Percentiles rank a stretch among this genome's conserved stretches.
These are phyloP conservation scores for Paedocypris sp. DNA, from an alignment of 2,113 vertebrate species.

Conservation along the genomic window DNA sequence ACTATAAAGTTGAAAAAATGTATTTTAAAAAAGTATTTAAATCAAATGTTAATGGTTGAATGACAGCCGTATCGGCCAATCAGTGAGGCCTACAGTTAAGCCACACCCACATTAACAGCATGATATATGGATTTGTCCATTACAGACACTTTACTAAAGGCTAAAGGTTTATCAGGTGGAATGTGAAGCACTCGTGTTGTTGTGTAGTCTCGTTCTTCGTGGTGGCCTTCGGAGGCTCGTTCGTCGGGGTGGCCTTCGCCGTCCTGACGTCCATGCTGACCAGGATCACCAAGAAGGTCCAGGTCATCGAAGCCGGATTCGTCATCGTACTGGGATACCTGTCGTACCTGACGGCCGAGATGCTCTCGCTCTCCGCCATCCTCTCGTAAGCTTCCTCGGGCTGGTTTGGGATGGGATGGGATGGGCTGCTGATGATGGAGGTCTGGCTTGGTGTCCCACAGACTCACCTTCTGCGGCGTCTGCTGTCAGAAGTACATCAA, in stretches of 20 bases:
- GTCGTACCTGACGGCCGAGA: constrained; percentile 90
- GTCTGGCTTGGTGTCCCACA: constrained; percentile 35
- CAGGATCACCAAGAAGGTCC: constrained; percentile 81
- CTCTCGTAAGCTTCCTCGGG: constrained; percentile 92
- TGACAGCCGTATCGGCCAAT: too few species aligned
- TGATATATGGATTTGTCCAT: too few species aligned
- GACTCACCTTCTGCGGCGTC: constrained; percentile 82
- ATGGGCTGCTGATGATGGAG: too few species aligned
- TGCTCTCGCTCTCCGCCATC: constrained; percentile 91
- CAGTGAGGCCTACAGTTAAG: too few species aligned
- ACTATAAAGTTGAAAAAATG: too few species aligned
- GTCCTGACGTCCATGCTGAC: constrained; percentile 78
- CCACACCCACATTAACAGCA: too few species aligned
- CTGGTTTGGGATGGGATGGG: too few species aligned
- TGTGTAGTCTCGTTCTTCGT: constrained; percentile 85
- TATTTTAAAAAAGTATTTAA: too few species aligned
- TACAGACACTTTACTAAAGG: too few species aligned
- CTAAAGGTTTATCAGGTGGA: too few species aligned
- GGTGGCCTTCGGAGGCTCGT: constrained; percentile 82
- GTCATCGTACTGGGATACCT: constrained; percentile 86
- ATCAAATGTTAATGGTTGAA: too few species aligned
- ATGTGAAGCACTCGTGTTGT: too few species aligned
- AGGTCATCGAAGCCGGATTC: constrained; percentile 89
- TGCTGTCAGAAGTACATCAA: constrained; percentile 92
- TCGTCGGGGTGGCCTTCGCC: constrained; percentile 78